phyloP scores from a whole-genome alignment of 2,888 invertebrate species.

The Sialis lutaria region DNA sequence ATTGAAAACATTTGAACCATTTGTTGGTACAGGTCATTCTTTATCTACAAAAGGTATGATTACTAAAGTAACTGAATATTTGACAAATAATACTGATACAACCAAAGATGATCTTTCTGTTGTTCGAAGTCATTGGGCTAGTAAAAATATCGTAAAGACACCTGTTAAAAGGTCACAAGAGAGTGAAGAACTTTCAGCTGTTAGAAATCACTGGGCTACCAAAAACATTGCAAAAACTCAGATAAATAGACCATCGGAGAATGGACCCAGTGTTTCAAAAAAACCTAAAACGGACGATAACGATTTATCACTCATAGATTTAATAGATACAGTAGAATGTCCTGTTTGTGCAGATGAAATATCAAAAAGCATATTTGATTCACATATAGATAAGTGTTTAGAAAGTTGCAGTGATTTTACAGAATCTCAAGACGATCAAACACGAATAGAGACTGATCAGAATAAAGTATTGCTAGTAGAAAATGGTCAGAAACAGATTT shows the following conservation, averaged over 20 bases:
- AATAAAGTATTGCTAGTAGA: background rate
- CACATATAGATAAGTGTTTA: slow-evolving; percentile 33
- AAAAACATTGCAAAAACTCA: too few relatives aligned
- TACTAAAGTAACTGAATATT: background rate
- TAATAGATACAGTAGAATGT: slow-evolving; percentile 7
- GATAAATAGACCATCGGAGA: too few relatives aligned
- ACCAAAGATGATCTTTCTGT: slow-evolving; percentile 13
- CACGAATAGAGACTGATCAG: background rate
- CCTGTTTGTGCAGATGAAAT: slow-evolving; percentile 1
- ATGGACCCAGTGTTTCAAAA: too few relatives aligned
- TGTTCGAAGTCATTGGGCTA: slow-evolving; percentile 24
- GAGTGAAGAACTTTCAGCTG: too few relatives aligned
- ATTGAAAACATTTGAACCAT: slow-evolving; percentile 2
- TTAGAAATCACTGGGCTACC: too few relatives aligned
- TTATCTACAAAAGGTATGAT: background rate
- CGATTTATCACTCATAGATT: slow-evolving; percentile 2
- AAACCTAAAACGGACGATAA: too few relatives aligned
- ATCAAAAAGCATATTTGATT: slow-evolving; percentile 12
- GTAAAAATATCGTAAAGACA: slow-evolving; percentile 15
- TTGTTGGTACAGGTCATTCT: slow-evolving; percentile 11
- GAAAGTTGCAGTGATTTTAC: slow-evolving; percentile 28
- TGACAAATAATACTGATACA: background rate
- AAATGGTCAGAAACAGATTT: slow-evolving; percentile 8
- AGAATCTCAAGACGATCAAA: slow-evolving; percentile 14
- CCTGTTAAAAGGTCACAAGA: background rate